Conservation (phyloP, 1,140 invertebrate species). For the Panagrolaimus sp. region DNA sequence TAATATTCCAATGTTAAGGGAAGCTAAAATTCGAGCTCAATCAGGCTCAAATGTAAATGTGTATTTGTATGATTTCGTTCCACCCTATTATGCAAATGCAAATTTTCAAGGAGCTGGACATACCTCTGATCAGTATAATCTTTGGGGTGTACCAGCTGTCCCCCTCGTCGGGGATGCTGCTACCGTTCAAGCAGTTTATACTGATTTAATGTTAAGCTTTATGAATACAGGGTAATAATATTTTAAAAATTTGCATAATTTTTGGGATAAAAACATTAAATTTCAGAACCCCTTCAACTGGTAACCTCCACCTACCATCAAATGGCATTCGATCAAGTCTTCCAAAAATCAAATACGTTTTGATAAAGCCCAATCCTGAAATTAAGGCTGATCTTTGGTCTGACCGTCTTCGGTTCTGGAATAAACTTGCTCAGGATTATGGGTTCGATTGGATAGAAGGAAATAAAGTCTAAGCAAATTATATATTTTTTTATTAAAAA, state of each 20-base stretch:
- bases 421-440: neutral
- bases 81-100: neutral
- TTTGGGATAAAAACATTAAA: neutral
- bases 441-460: neutral
- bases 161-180: neutral
- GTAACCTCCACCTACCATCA: slow-evolving; percentile 61
- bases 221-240: neutral
- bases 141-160: neutral
- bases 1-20: neutral
- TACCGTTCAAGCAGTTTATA: neutral
- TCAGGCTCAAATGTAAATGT: slow-evolving; percentile 17
- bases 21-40: slow-evolving; percentile 1
- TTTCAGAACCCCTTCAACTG: neutral
- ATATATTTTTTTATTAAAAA: too few relatives aligned
- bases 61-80: neutral
- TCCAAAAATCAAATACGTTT: neutral
- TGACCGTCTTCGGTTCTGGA: neutral
- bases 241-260: too few relatives aligned
- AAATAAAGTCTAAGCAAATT: neutral
- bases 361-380: too few relatives aligned
- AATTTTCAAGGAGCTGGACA: neutral
- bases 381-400: neutral
- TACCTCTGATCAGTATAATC: neutral
- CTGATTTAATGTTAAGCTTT: neutral
- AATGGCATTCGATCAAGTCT: neutral